Conservation (phyloP, 1,140 invertebrate genomes). For the Andrena cerasifolii region DNA sequence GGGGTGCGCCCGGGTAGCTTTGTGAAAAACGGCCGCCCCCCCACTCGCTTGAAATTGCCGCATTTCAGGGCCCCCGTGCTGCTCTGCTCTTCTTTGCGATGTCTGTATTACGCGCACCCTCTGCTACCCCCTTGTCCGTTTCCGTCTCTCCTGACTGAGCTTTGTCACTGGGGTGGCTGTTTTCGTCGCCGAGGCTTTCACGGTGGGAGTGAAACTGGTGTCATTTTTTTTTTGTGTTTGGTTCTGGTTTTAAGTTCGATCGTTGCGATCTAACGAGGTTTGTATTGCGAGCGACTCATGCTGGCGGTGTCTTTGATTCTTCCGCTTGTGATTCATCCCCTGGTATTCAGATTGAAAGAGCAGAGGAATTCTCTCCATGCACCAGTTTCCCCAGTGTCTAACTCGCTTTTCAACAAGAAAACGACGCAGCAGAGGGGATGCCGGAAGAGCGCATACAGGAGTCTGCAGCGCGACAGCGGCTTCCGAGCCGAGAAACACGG, state of each 20-base stretch:
- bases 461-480: background rate
- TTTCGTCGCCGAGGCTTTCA: no score
- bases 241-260: no score
- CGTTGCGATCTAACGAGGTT: no score
- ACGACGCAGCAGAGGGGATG: constrained; percentile 17
- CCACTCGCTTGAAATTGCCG: constrained; percentile 53
- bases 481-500: constrained; percentile 18
- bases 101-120: constrained; percentile 13
- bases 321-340: no score
- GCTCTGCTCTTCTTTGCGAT: constrained; percentile 13
- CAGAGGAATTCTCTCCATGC: no score
- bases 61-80: constrained; percentile 30
- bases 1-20: constrained; percentile 29
- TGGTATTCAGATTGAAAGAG: no score
- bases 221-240: no score
- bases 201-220: no score
- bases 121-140: background rate
- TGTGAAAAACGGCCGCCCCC: constrained; percentile 40
- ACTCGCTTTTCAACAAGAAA: background rate
- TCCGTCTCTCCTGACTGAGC: background rate
- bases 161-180: no score
- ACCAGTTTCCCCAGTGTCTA: no score
- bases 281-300: no score
- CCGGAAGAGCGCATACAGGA: constrained; percentile 8
- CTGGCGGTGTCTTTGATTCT: no score